Conservation (phyloP, 2,888 invertebrate genomes). For the Tortricodes alternella region DNA sequence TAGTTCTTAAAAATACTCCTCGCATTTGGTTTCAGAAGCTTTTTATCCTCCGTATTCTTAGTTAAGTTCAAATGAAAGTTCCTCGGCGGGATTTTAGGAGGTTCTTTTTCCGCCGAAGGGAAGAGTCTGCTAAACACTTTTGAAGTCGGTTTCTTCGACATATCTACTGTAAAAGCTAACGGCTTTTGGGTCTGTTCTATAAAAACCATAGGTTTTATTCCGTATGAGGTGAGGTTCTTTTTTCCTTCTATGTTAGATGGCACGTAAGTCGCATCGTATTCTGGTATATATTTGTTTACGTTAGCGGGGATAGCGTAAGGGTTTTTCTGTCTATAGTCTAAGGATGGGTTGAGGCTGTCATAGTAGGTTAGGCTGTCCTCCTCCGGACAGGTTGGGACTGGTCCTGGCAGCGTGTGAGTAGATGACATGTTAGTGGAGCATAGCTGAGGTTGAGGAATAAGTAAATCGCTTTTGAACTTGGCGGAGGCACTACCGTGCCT, state of each 20-base stretch:
- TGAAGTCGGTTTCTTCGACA: slow-evolving; percentile 60
- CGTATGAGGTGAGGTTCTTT: slow-evolving; percentile 52
- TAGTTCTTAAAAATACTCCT: slow-evolving; percentile 85
- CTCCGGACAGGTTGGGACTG: slow-evolving; percentile 50
- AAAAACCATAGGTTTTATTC: slow-evolving; percentile 58
- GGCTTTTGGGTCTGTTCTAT: slow-evolving; percentile 62
- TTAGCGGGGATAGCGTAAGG: slow-evolving; percentile 80
- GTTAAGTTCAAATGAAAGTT: slow-evolving; percentile 71
- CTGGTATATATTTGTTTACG: slow-evolving; percentile 66
- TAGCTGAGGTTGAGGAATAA: no score
- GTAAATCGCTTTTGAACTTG: no score
- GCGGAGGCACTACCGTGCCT: no score
- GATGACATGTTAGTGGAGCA: slow-evolving; percentile 36
- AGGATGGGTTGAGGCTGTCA: slow-evolving; percentile 60
- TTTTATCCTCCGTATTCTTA: slow-evolving; percentile 58
- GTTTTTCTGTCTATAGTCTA: slow-evolving; percentile 72
- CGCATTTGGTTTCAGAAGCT: slow-evolving; percentile 61
- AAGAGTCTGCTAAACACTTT: slow-evolving; percentile 76
- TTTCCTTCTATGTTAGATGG: slow-evolving; percentile 61
- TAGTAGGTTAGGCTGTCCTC: slow-evolving; percentile 67
- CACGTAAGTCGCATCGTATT: slow-evolving; percentile 68
- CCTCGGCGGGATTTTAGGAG: slow-evolving; percentile 57
- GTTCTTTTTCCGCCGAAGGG: slow-evolving; percentile 53
- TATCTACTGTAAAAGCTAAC: slow-evolving; percentile 65
- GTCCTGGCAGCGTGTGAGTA: slow-evolving; percentile 71